Evolutionary conservation across 2,888 invertebrate species (phyloP), one percentile per base, ranked within the genome.

Genomic region (Ochropleura plecta): DNA sequence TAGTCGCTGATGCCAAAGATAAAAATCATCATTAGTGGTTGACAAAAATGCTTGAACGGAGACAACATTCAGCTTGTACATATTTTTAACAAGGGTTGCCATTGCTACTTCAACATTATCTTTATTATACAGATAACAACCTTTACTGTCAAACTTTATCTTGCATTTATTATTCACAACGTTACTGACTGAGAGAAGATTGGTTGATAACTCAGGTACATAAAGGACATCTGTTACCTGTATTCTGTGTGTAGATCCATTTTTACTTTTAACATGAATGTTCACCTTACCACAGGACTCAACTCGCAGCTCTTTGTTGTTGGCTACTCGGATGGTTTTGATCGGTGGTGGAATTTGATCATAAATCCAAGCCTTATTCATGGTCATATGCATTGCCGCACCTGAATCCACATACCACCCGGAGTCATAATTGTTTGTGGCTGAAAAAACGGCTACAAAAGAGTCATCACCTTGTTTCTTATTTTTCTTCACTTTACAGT

Each of bases 281-380:
- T 55, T 55, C 55, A 55, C 20, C n/a, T 10, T 51, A 51, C 51
- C 51, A 55, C 55, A 55, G 55, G 55, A 51, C 55, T 51, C 51
- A 18, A 51, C 55, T 20, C 20, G 9, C 55, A 55, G n/a, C 20
- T 18, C 51, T 51, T 51, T 51, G 18, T 18, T 51, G 7, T 51
- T 51, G 51, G 51, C 51, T 18, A 51, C 51, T 12, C 46, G 46
- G 46, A 46, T 46, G 12, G 12, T 48, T 48, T 48, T 48, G 30
- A 2, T 48, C 12, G 2, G 48, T 12, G 48, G 5, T 48, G 48
- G 48, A 48, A 48, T 12, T 48, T 48, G 12, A 48, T 48, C 48
- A 12, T 48, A 48, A 48, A 48, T 12, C 48, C 48, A 48, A 5
- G 12, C 48, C 48, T 48, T 48, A 48, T 48, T 48, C 14, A 48